Conservation (phyloP, 2,888 invertebrate species). For the Fragum whitleyi region DNA sequence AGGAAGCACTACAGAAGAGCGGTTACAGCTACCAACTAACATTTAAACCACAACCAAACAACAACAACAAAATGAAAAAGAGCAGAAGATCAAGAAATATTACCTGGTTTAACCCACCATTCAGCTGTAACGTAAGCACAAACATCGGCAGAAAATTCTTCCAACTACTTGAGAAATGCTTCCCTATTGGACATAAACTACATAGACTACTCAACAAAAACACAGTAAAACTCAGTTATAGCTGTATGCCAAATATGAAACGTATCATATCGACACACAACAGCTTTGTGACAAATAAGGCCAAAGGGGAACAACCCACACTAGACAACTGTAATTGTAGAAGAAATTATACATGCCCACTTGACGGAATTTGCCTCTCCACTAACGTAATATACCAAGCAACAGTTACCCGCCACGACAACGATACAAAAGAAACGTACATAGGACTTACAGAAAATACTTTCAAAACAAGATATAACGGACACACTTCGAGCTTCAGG, state of each 20-base stretch:
- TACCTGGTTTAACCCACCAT: background rate
- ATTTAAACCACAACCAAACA: background rate
- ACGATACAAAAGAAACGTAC: conserved; percentile 1
- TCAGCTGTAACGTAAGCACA: background rate
- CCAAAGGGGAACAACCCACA: conserved; percentile 1
- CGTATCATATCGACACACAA: background rate
- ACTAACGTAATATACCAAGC: background rate
- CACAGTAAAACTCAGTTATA: background rate
- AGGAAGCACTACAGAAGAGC: conserved; percentile 5
- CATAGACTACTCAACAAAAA: background rate
- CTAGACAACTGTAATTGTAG: background rate
- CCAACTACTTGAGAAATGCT: conserved; percentile 4
- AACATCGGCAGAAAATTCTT: background rate
- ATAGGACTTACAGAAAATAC: background rate
- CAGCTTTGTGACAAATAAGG: conserved; percentile 1
- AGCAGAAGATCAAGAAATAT: background rate
- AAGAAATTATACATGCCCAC: background rate
- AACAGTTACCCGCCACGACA: background rate
- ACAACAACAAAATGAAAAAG: background rate
- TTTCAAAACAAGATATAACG: conserved; percentile 1
- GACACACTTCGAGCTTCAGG: background rate
- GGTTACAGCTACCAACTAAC: conserved; percentile 11
- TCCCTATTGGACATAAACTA: background rate
- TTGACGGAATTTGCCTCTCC: background rate
- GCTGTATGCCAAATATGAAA: background rate